Conservation (phyloP, 1,140 invertebrate genomes). For the Diorhabda sublineata region DNA sequence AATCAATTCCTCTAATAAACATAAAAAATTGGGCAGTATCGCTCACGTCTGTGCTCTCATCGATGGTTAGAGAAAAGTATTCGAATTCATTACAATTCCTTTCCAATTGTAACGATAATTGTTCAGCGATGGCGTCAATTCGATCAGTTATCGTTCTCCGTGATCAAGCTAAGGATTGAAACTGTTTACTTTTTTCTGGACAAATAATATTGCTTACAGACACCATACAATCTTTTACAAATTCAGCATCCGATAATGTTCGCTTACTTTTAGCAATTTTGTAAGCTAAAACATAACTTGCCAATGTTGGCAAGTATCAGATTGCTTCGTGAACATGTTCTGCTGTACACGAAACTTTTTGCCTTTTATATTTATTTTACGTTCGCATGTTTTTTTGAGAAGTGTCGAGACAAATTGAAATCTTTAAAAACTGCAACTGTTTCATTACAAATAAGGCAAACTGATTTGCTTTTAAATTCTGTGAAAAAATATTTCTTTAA, state of each 20-base stretch:
- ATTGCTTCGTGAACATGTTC: neutral
- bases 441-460: neutral
- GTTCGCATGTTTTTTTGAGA: neutral
- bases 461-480: neutral
- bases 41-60: conserved; percentile 39
- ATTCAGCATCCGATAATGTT: conserved; percentile 39
- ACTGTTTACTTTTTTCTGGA: conserved; percentile 35
- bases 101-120: conserved; percentile 25
- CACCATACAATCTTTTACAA: conserved; percentile 40
- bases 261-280: conserved; percentile 38
- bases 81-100: conserved; percentile 30
- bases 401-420: neutral
- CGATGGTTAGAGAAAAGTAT: conserved; percentile 40
- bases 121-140: conserved; percentile 36
- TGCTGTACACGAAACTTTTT: neutral
- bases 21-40: conserved; percentile 34
- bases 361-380: too few relatives aligned
- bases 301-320: conserved; percentile 3
- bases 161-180: conserved; percentile 34
- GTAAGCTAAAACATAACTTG: conserved; percentile 33
- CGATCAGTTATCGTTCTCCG: conserved; percentile 36
- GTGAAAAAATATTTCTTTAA: neutral
- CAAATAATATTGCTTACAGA: conserved; percentile 32
- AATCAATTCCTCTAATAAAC: conserved; percentile 39
- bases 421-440: neutral